Evolutionary conservation across 2,113 vertebrate species (phyloP), one percentile per base, ranked within the genome.

Genomic region (Lophura nycthemera): DNA sequence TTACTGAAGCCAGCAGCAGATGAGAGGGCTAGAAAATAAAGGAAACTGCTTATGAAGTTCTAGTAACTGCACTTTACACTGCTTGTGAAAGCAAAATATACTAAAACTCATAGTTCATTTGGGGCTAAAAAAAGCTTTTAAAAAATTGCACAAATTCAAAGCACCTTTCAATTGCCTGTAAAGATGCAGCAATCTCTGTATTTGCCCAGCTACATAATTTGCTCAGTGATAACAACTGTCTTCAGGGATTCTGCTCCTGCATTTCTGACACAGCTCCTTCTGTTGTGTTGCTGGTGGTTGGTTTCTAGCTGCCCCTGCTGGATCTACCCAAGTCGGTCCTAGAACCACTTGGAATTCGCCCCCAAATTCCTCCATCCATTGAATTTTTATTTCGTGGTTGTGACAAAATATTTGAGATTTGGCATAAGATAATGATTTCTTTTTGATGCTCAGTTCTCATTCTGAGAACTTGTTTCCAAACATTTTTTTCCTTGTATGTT

Each of bases 271-370:
- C 1, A 50, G 5, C 50, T 59, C 4, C 17, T 60, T 69, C 18
- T 10, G n/a, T 30, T 56, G 36, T 25, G 52, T 11, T 0, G 0
- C 8, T 0, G 2, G 22, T 18, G 36, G 25, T 29, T 3, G 4
- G 29, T 61, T 57, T 87, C 59, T 57, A 57, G 52, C 13, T 36
- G 18, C 15, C 48, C 36, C 75, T 65, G 21, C 6, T 83, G 65
- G 65, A 89, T 86, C 89, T 61, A 89, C 10, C 3, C 57, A 27
- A 6, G 8, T 72, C 22, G n/a, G 25, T 42, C 59, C 75, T 42
- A 59, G 27, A 45, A 43, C 8, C 64, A 32, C 27, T 36, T n/a
- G n/a, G 56, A 83, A 89, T 79, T 47, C 40, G 52, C 22, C 40
- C 21, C 20, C 73, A 69, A 85, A 85, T 85, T 79, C 34, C 30